Conservation (phyloP, 1,140 invertebrate species). For the Maconellicoccus hirsutus region DNA sequence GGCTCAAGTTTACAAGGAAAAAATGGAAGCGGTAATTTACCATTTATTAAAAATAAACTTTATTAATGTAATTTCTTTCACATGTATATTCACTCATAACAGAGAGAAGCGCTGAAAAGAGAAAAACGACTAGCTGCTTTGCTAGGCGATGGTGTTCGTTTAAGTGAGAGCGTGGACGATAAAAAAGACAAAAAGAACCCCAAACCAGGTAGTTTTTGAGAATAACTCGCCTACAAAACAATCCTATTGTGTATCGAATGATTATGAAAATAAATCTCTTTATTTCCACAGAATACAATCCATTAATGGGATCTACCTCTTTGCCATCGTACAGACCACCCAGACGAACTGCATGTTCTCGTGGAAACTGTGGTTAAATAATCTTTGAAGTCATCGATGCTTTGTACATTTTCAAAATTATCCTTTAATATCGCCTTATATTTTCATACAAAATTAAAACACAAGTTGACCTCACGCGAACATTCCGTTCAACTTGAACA, state of each 20-base stretch:
- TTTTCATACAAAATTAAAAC: background rate
- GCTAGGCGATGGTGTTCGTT: background rate
- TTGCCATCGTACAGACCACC: slow-evolving; percentile 28
- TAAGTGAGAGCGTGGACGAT: background rate
- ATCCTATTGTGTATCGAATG: no score
- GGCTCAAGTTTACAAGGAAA: slow-evolving; percentile 27
- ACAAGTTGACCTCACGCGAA: background rate
- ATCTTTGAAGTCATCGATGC: background rate
- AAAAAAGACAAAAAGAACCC: background rate
- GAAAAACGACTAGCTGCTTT: slow-evolving; percentile 14
- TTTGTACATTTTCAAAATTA: background rate
- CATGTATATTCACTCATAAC: slow-evolving; percentile 17
- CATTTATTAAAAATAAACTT: background rate
- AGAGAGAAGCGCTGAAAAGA: slow-evolving; percentile 18
- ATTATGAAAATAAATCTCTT: background rate
- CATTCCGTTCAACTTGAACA: background rate
- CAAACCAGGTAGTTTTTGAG: background rate
- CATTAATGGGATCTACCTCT: slow-evolving; percentile 28
- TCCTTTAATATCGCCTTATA: background rate
- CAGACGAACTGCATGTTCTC: slow-evolving; percentile 27
- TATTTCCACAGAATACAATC: slow-evolving; percentile 29
- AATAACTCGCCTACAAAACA: no score
- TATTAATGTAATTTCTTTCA: background rate
- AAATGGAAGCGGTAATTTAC: slow-evolving; percentile 28
- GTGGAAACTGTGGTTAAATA: slow-evolving; percentile 30